These are phyloP conservation scores for Calvadosia cruxmelitensis DNA, from an alignment of 30 jellyfish, hydroid and myxozoan species.

Conservation along the genomic window DNA sequence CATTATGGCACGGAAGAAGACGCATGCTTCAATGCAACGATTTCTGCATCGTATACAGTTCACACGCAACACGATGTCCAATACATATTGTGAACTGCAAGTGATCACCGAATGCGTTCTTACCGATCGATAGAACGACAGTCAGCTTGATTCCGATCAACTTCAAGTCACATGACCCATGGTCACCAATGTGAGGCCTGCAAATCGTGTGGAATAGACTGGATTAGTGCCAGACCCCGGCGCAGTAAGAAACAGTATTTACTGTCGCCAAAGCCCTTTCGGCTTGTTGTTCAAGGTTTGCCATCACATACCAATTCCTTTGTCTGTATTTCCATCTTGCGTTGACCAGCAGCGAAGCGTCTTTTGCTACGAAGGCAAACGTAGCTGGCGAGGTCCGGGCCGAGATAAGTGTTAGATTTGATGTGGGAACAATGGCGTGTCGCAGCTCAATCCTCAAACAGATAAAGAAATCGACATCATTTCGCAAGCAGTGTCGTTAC, in stretches of 20 bases:
- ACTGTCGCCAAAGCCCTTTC: too few relatives aligned
- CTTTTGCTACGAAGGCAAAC: constrained; percentile 45
- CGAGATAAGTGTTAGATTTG: constrained; percentile 63
- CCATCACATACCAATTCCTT: constrained; percentile 41
- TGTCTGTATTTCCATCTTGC: constrained; percentile 82
- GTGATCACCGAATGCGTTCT: too few relatives aligned
- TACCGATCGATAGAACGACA: constrained; percentile 51
- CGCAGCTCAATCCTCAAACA: constrained; percentile 24
- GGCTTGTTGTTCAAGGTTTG: too few relatives aligned
- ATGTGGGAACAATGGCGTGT: constrained; percentile 58
- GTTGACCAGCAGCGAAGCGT: constrained; percentile 43
- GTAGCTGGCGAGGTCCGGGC: constrained; percentile 48
- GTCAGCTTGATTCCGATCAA: constrained; percentile 32
- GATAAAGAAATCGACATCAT: background rate
- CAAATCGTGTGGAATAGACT: too few relatives aligned
- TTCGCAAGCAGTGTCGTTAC: background rate
- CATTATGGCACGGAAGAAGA: too few relatives aligned
- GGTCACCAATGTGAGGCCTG: constrained; percentile 90
- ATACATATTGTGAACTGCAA: too few relatives aligned
- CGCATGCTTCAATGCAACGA: too few relatives aligned
- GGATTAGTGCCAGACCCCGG: too few relatives aligned
- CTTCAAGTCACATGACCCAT: constrained; percentile 51
- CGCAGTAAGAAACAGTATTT: too few relatives aligned
- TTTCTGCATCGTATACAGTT: too few relatives aligned
- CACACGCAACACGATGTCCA: too few relatives aligned